These are phyloP conservation scores for Recurvirostra avosetta DNA, from an alignment of 2,113 vertebrate species.

Conservation along the genomic window DNA sequence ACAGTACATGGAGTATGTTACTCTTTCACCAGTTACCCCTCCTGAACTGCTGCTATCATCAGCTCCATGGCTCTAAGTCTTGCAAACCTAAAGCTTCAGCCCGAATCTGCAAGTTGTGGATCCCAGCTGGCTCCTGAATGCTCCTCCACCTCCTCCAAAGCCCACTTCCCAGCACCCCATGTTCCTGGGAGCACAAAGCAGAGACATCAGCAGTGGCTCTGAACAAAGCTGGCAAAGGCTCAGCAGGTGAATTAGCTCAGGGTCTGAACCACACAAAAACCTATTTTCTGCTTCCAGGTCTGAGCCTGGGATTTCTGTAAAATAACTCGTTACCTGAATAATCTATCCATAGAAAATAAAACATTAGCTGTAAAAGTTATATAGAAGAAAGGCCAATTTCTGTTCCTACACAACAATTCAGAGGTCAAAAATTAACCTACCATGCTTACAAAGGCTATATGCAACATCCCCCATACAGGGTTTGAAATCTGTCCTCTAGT, in stretches of 20 bases:
- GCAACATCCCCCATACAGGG: background rate
- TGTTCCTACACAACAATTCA: background rate
- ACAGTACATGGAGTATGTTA: background rate
- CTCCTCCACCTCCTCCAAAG: background rate
- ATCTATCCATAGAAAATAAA: background rate
- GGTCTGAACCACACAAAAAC: background rate
- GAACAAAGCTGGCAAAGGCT: background rate
- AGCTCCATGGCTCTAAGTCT: background rate
- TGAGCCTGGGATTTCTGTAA: background rate
- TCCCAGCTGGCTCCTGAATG: background rate
- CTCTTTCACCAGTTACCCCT: background rate
- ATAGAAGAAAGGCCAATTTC: background rate
- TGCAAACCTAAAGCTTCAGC: background rate
- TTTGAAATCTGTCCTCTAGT: background rate
- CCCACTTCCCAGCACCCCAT: background rate
- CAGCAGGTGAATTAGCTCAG: background rate
- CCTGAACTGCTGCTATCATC: background rate
- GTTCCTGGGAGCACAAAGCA: background rate
- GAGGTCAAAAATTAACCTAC: background rate
- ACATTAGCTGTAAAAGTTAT: background rate
- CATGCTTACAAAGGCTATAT: background rate
- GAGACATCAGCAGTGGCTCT: background rate
- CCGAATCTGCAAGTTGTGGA: background rate
- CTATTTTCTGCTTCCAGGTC: background rate
- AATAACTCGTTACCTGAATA: background rate